A percentile compares a stretch with the other conserved stretches of the same genome.
These are phyloP conservation scores for Urophycis tenuis DNA, from an alignment of 2,797 vertebrate genomes.

Conservation along the genomic window DNA sequence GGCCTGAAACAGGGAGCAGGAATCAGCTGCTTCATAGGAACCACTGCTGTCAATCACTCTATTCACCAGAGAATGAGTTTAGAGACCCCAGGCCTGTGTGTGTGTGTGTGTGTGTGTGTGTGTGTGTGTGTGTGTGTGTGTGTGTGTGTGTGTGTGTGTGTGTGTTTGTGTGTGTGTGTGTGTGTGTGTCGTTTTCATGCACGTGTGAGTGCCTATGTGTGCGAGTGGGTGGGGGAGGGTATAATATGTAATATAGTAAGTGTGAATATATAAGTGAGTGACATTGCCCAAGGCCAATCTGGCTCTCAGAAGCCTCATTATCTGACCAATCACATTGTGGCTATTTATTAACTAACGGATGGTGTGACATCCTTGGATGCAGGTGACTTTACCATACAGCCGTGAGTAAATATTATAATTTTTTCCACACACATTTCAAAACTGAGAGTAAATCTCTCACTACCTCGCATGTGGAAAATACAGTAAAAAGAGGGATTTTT, in stretches of 20 bases:
- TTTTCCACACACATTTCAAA: background rate
- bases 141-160: background rate
- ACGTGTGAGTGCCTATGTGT: background rate
- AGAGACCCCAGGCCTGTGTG: conserved; percentile 18
- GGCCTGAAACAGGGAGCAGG: conserved; percentile 33
- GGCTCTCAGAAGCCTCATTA: conserved; percentile 33
- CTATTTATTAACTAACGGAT: conserved; percentile 16
- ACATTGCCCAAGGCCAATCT: conserved; percentile 43
- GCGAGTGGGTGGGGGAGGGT: background rate
- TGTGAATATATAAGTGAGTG: conserved; percentile 12
- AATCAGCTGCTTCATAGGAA: conserved; percentile 54
- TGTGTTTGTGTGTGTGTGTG: background rate
- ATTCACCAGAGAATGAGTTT: conserved; percentile 17
- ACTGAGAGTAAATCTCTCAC: background rate
- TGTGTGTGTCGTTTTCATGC: background rate
- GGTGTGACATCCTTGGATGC: background rate
- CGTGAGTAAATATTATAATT: background rate
- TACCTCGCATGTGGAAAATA: background rate
- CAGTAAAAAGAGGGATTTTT: background rate
- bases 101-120: background rate
- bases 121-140: background rate
- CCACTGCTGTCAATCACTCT: conserved; percentile 35
- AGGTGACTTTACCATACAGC: conserved; percentile 1
- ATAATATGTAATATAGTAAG: background rate
- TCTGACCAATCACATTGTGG: conserved; percentile 15